Percentiles rank a stretch among this genome's conserved stretches.
Conservation (phyloP, 2,888 invertebrate genomes). For the Machimus atricapillus region DNA sequence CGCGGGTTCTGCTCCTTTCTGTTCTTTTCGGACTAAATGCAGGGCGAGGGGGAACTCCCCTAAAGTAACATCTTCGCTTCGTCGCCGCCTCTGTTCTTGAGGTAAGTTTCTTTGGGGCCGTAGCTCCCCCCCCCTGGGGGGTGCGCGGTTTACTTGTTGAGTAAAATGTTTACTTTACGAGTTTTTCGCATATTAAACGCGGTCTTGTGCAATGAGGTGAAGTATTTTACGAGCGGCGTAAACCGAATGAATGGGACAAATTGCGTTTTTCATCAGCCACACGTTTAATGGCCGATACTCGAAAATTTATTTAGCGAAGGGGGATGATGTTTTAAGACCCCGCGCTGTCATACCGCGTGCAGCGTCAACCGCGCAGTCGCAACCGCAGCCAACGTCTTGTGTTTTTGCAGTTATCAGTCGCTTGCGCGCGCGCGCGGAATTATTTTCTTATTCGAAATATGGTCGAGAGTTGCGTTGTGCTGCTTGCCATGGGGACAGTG, state of each 20-base stretch:
- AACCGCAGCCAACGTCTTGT: background rate
- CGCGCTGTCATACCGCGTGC: background rate
- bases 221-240: conserved; percentile 12
- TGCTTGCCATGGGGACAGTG: background rate
- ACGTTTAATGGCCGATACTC: background rate
- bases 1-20: background rate
- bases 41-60: background rate
- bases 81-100: background rate
- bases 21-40: background rate
- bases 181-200: conserved; percentile 13
- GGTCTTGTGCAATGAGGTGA: conserved; percentile 10
- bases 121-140: background rate
- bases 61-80: background rate
- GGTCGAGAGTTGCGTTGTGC: background rate
- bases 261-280: conserved; percentile 10
- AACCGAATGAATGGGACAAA: conserved; percentile 26
- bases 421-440: background rate
- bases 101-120: background rate
- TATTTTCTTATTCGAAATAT: background rate
- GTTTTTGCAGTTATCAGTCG: background rate
- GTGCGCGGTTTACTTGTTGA: conserved; percentile 1
- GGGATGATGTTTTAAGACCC: background rate
- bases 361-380: background rate
- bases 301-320: background rate
- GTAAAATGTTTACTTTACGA: conserved; percentile 25